phyloP scores from a whole-genome alignment of 2,113 vertebrate species.

The Hippotragus niger region DNA sequence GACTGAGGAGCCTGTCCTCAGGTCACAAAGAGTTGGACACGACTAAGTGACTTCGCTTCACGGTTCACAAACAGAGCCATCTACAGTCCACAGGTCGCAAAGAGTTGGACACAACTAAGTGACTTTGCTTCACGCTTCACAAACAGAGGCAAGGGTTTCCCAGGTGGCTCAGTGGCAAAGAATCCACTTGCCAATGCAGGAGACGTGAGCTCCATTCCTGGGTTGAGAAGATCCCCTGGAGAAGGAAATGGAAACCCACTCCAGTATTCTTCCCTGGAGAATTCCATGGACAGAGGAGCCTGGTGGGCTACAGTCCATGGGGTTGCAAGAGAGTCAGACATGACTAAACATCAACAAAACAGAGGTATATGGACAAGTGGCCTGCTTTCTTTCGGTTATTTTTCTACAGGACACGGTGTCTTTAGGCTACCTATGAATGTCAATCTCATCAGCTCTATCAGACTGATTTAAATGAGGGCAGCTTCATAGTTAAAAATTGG shows the following conservation, averaged over 20 bases:
- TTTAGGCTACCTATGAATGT: neutral
- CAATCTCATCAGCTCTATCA: neutral
- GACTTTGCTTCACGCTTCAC: neutral
- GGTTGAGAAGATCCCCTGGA: neutral
- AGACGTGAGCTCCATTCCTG: neutral
- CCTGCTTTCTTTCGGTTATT: neutral
- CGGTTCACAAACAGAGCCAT: neutral
- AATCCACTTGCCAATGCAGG: neutral
- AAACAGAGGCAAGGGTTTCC: neutral
- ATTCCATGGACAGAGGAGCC: neutral
- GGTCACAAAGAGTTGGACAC: neutral
- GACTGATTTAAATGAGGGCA: neutral
- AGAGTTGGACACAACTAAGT: neutral
- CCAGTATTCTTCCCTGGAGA: neutral
- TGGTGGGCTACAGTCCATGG: neutral
- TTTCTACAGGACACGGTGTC: neutral
- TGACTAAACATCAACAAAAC: neutral
- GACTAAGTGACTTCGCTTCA: neutral
- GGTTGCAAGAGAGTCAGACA: neutral
- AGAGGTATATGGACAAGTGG: neutral
- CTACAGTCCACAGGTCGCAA: neutral
- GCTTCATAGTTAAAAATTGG: neutral
- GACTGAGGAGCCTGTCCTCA: neutral
- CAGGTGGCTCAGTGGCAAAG: neutral
- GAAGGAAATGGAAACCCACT: neutral